Conservation (phyloP, 2,888 invertebrate species). For the Lapara coniferarum region DNA sequence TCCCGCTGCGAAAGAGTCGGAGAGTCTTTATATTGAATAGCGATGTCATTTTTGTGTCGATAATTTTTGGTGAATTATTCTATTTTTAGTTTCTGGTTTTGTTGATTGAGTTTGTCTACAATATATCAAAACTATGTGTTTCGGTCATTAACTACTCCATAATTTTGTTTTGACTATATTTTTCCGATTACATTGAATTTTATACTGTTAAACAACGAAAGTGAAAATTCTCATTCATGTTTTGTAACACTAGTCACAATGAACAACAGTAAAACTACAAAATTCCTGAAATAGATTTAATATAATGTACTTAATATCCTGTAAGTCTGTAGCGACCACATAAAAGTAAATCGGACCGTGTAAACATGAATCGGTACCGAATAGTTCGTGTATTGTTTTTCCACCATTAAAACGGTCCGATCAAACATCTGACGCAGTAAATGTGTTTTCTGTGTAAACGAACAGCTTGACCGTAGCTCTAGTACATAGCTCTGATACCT, state of each 20-base stretch:
- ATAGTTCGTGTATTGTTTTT: conserved; percentile 56
- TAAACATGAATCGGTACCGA: conserved; percentile 31
- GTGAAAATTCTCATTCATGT: neutral
- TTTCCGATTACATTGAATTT: no score
- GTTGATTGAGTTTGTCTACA: neutral
- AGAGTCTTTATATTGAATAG: neutral
- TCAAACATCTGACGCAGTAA: conserved; percentile 67
- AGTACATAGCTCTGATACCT: conserved; percentile 30
- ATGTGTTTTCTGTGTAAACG: conserved; percentile 78
- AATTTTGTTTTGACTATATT: neutral
- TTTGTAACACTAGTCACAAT: neutral
- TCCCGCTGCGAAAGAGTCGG: conserved; percentile 7
- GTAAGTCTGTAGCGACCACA: conserved; percentile 30
- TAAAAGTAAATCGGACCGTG: conserved; percentile 33
- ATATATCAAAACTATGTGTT: no score
- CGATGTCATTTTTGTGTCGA: neutral
- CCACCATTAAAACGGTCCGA: conserved; percentile 63
- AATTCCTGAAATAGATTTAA: conserved; percentile 12
- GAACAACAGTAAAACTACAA: conserved; percentile 27
- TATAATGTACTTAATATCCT: conserved; percentile 16
- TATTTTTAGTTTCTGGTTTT: neutral
- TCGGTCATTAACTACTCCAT: no score
- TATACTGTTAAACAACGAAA: neutral
- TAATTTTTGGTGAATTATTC: neutral
- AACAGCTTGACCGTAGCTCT: conserved; percentile 29